These are phyloP conservation scores for Calameuta filiformis DNA, from an alignment of 2,888 invertebrate species.

Conservation along the genomic window DNA sequence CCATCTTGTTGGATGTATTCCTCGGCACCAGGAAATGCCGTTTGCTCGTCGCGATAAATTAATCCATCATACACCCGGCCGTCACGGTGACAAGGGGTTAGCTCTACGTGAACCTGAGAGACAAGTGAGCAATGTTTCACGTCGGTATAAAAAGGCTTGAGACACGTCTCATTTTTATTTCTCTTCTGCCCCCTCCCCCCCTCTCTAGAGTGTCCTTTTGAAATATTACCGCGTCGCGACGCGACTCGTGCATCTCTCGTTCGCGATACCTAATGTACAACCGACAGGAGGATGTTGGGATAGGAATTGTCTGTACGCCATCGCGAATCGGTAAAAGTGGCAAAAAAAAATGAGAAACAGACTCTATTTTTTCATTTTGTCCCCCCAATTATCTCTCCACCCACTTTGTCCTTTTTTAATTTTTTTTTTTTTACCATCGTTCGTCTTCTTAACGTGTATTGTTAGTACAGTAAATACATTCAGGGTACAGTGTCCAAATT, in stretches of 20 bases:
- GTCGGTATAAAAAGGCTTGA: not conserved
- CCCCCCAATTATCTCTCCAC: too few relatives aligned
- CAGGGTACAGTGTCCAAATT: too few relatives aligned
- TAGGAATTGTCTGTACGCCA: not conserved
- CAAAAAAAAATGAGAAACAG: not conserved
- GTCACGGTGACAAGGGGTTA: not conserved
- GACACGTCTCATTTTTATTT: not conserved
- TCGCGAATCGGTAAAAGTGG: not conserved
- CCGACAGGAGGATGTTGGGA: not conserved
- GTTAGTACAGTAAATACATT: too few relatives aligned
- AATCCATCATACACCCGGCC: not conserved
- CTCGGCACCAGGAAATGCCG: not conserved
- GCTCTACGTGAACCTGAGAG: not conserved
- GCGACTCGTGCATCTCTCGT: not conserved
- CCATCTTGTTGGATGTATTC: not conserved
- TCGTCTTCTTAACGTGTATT: too few relatives aligned
- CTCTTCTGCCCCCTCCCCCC: not conserved
- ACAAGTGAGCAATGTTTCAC: not conserved
- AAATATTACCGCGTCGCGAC: not conserved
- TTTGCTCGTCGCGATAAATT: not conserved
- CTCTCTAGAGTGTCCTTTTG: not conserved
- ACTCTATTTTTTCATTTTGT: not conserved
- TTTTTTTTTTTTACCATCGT: too few relatives aligned
- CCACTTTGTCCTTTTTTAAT: too few relatives aligned
- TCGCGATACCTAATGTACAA: not conserved